Percentiles rank a stretch among this genome's conserved stretches.
Conservation (phyloP, 1,140 invertebrate species). For the Gonatopus flavifemur region DNA sequence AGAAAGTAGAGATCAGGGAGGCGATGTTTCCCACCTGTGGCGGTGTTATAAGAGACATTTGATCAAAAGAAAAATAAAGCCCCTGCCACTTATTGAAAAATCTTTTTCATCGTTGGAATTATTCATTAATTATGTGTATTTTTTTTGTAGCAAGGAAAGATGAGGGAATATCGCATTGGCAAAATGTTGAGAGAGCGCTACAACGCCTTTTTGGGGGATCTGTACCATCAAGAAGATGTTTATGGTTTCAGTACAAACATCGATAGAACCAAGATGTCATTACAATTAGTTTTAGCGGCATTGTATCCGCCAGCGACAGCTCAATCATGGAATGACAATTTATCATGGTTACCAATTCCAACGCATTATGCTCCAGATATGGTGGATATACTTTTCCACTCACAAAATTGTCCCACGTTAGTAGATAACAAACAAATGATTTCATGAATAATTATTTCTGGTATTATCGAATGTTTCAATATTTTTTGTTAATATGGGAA, state of each 20-base stretch:
- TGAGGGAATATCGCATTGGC: constrained; percentile 59
- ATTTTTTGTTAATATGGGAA: background rate
- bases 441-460: background rate
- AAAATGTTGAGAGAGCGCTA: constrained; percentile 59
- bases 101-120: too few relatives aligned
- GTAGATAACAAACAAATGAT: background rate
- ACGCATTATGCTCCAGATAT: constrained; percentile 22
- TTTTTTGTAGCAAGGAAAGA: constrained; percentile 59
- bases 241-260: constrained; percentile 55
- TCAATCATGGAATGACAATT: constrained; percentile 55
- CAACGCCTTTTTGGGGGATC: constrained; percentile 53
- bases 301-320: constrained; percentile 57
- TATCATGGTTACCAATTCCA: constrained; percentile 47
- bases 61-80: too few relatives aligned
- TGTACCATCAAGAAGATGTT: constrained; percentile 56
- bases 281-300: constrained; percentile 59
- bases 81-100: too few relatives aligned
- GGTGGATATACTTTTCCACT: constrained; percentile 29
- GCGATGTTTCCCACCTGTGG: too few relatives aligned
- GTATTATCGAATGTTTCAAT: background rate
- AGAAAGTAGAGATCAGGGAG: too few relatives aligned
- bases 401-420: constrained; percentile 18
- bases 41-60: too few relatives aligned
- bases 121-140: background rate
- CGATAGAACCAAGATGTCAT: constrained; percentile 64